phyloP scores from a whole-genome alignment of 2,888 invertebrate genomes.

The Agrilus mali region DNA sequence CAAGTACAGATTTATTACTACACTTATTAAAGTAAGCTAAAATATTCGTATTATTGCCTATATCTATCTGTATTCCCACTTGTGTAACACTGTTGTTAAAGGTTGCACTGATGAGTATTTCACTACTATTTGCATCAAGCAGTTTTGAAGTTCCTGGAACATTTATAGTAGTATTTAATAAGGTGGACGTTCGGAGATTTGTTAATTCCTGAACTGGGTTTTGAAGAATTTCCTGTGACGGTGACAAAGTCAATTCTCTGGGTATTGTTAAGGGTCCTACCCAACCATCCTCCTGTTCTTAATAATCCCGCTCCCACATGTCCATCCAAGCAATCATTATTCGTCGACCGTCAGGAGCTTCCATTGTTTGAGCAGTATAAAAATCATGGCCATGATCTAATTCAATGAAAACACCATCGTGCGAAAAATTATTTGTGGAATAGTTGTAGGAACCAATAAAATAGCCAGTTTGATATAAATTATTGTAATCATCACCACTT shows the following conservation, averaged over 20 bases:
- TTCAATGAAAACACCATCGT: slow-evolving; percentile 10
- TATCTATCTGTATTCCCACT: too few species aligned
- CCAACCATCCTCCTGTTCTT: slow-evolving; percentile 32
- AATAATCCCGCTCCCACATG: slow-evolving; percentile 36
- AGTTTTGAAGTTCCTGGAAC: too few species aligned
- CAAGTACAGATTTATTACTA: not conserved
- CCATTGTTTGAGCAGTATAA: slow-evolving; percentile 36
- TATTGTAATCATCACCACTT: slow-evolving; percentile 24
- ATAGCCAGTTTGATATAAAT: slow-evolving; percentile 27
- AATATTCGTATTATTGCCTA: too few species aligned
- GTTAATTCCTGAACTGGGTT: too few species aligned
- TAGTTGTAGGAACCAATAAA: slow-evolving; percentile 34
- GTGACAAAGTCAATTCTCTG: slow-evolving; percentile 25
- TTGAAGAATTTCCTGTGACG: too few species aligned
- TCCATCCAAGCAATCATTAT: slow-evolving; percentile 35
- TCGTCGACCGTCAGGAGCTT: slow-evolving; percentile 24
- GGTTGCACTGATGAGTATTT: too few species aligned
- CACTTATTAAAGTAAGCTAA: too few species aligned
- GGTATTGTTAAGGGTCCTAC: slow-evolving; percentile 35
- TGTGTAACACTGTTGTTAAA: too few species aligned
- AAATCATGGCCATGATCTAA: slow-evolving; percentile 32
- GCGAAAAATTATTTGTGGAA: slow-evolving; percentile 17
- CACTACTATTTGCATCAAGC: too few species aligned
- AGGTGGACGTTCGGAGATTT: too few species aligned
- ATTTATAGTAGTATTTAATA: too few species aligned